Base-by-base conservation (phyloP, 1,140 invertebrate species). In the Psilanteris sp. region DNA sequence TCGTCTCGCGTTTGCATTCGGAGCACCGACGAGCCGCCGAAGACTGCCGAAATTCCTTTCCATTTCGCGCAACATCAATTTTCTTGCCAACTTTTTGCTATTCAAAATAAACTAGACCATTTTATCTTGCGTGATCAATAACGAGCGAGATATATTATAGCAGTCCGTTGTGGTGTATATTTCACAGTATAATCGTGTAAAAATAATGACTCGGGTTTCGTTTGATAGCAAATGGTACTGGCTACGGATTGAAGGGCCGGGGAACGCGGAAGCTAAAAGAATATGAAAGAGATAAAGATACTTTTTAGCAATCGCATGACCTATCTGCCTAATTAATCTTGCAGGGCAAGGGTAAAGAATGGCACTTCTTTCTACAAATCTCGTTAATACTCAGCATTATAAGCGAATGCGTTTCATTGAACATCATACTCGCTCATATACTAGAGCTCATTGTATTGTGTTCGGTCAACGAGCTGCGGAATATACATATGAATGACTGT, bases 291-390 rank as follows among this genome's bases (percentile, higher is more conserved):
- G 67, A 48, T 62, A 41, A 64, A 43, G 43, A 67, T 66, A 78
- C 72, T 67, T 68, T 74, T 77, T 67, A 62, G 55, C 48, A 61
- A 39, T 24, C 43, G 32, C 52, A 70, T 44, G 66, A 79, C 57
- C 80, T 83, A 82, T 83, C 78, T 79, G 64, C 29, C 79, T 81
- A 83, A 85, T 85, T 81, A 85, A 83, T 78, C 77, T 78, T 57
- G 34, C 59, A 62, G 39, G 26, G 39, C 46, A 43, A 48, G 59
- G 59, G 39, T 48, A 70, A 75, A 68, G 64, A 50, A 57, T 64
- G 52, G 59, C 52, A 32, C 32, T 68, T 59, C 68, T 79, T 80
- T 80, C 77, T 61, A 54, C 62, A 48, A 77, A 77, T 67, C 59
- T 71, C 50, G 50, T 77, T 66, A 66, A 81, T 77, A 76, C 75